Conservation (phyloP, 1,140 invertebrate species). For the Periplaneta americana region DNA sequence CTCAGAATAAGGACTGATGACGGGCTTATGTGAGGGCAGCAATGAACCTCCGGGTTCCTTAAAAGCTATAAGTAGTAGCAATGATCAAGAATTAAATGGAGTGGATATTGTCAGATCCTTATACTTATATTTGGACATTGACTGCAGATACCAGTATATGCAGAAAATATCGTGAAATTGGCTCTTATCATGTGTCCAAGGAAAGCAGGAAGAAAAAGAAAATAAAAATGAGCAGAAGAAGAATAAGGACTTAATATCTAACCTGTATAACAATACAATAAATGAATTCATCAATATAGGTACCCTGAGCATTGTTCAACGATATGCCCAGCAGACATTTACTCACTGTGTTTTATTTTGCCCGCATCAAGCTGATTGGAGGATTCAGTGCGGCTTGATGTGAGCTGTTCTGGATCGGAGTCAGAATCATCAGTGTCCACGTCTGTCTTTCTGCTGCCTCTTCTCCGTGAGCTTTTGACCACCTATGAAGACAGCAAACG, state of each 20-base stretch:
- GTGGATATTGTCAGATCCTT: no score
- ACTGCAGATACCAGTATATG: no score
- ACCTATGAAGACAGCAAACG: slow-evolving; percentile 3
- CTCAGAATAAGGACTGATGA: no score
- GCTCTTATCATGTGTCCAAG: no score
- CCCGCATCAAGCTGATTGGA: slow-evolving; percentile 65
- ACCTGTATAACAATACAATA: neutral
- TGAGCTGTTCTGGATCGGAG: slow-evolving; percentile 66
- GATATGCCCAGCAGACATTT: neutral
- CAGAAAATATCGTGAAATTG: no score
- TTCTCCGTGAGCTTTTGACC: slow-evolving; percentile 27
- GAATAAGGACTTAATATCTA: neutral
- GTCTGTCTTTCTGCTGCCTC: slow-evolving; percentile 51
- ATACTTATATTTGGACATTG: no score
- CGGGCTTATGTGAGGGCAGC: no score
- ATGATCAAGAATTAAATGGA: no score
- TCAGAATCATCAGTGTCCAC: slow-evolving; percentile 69
- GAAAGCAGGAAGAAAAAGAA: neutral
- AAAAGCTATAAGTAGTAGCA: no score
- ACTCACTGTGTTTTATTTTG: slow-evolving; percentile 64
- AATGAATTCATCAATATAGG: neutral
- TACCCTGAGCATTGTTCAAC: neutral
- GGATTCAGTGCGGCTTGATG: slow-evolving; percentile 66
- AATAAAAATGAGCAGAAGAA: no score
- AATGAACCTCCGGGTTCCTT: no score